Conservation (phyloP, 2,888 invertebrate species). For the Eristalis pertinax region DNA sequence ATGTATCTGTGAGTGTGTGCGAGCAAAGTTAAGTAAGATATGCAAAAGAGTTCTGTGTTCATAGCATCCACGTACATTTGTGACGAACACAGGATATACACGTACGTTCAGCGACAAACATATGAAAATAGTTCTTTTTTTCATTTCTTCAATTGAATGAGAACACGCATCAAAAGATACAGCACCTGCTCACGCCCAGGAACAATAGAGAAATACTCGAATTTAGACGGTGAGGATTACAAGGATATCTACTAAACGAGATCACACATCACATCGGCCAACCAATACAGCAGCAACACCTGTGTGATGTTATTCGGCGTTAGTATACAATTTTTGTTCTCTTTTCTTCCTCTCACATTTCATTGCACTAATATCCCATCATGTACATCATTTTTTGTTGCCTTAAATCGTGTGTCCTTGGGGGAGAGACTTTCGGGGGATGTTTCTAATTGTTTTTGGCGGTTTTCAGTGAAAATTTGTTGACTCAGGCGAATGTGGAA, state of each 20-base stretch:
- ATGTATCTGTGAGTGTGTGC: constrained; percentile 45
- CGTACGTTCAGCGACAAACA: constrained; percentile 19
- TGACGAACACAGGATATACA: constrained; percentile 45
- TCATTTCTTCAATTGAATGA: constrained; percentile 44
- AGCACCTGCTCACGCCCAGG: constrained; percentile 9
- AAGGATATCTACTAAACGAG: constrained; percentile 53
- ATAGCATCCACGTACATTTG: background rate
- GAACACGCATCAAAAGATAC: constrained; percentile 52
- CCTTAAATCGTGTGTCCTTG: background rate
- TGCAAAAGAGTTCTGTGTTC: constrained; percentile 40
- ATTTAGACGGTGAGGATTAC: constrained; percentile 39
- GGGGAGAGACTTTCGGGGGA: background rate
- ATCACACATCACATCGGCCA: constrained; percentile 17
- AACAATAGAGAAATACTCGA: constrained; percentile 3
- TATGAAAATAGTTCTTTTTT: constrained; percentile 26
- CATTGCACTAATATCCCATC: background rate
- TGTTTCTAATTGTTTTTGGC: constrained; percentile 21
- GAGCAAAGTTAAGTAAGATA: constrained; percentile 42
- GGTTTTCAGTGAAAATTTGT: constrained; percentile 18
- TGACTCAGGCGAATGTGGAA: constrained; percentile 14
- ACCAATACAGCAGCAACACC: constrained; percentile 42
- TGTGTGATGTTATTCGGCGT: constrained; percentile 71
- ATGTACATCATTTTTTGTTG: background rate
- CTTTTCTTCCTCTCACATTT: background rate
- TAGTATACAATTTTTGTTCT: constrained; percentile 37